These are phyloP conservation scores for Anagyrus pseudococci DNA, from an alignment of 2,888 invertebrate genomes.

Conservation along the genomic window DNA sequence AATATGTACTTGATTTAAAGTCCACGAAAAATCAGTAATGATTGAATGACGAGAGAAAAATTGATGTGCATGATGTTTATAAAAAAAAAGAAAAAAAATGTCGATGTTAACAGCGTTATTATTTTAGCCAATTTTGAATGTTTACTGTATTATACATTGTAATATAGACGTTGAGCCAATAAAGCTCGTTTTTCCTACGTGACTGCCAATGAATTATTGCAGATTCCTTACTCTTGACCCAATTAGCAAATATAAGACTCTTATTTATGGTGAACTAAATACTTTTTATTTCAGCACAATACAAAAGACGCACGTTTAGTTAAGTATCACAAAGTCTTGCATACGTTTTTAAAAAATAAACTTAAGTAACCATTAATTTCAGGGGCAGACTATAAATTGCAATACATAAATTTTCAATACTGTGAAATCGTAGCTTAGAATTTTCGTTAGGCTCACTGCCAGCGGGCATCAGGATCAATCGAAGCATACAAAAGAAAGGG, in stretches of 20 bases:
- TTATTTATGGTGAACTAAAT: too few species aligned
- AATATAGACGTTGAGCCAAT: constrained; percentile 58
- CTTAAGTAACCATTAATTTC: background rate
- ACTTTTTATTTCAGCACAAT: too few species aligned
- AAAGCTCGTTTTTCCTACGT: constrained; percentile 55
- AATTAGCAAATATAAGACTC: too few species aligned
- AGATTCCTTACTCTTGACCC: constrained; percentile 1
- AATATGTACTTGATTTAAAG: too few species aligned
- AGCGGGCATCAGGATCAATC: too few species aligned
- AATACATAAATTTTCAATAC: background rate
- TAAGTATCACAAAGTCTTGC: too few species aligned
- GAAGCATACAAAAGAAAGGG: too few species aligned
- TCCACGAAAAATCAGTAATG: background rate
- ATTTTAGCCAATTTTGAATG: constrained; percentile 57
- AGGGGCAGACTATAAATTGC: background rate
- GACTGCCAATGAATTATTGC: constrained; percentile 13
- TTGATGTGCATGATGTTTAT: constrained; percentile 44
- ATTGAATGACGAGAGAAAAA: constrained; percentile 21
- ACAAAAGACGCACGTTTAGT: too few species aligned
- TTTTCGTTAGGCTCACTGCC: too few species aligned
- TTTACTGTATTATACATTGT: constrained; percentile 58
- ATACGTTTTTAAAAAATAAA: too few species aligned
- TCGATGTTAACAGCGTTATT: constrained; percentile 53
- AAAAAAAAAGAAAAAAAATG: constrained; percentile 50
- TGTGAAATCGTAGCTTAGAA: too few species aligned